phyloP scores from a whole-genome alignment of 2,888 invertebrate species.

The Diarsia brunnea region DNA sequence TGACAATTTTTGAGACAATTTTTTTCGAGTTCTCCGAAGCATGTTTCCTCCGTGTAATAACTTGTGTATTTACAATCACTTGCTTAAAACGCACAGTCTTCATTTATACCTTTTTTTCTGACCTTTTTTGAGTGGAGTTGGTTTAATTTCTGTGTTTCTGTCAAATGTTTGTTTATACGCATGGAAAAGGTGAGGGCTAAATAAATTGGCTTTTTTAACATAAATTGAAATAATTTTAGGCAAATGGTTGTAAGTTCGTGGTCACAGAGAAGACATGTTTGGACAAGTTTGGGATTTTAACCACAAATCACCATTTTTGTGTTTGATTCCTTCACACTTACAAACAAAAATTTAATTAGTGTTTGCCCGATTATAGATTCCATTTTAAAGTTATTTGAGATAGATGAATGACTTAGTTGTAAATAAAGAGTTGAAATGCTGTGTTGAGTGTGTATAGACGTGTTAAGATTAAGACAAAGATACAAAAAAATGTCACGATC shows the following conservation, averaged over 20 bases:
- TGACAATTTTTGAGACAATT: constrained; percentile 69
- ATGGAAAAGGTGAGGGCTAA: constrained; percentile 66
- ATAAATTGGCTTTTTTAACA: constrained; percentile 65
- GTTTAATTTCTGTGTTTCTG: constrained; percentile 73
- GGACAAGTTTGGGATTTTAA: constrained; percentile 52
- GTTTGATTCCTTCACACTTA: constrained; percentile 45
- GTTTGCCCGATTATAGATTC: constrained; percentile 27
- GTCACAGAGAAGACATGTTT: constrained; percentile 80
- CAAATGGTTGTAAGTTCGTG: constrained; percentile 73
- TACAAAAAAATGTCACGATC: constrained; percentile 18
- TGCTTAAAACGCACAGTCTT: constrained; percentile 77
- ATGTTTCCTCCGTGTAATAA: constrained; percentile 84
- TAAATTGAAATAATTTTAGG: constrained; percentile 52
- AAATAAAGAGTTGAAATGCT: constrained; percentile 35
- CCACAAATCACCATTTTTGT: constrained; percentile 44
- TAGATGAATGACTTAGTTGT: constrained; percentile 25
- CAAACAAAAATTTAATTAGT: constrained; percentile 25
- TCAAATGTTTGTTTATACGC: constrained; percentile 70
- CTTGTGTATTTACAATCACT: constrained; percentile 80
- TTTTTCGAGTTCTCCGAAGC: constrained; percentile 75
- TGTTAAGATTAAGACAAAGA: constrained; percentile 27
- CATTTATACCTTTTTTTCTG: constrained; percentile 57
- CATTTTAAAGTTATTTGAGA: constrained; percentile 7
- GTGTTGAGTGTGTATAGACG: constrained; percentile 32
- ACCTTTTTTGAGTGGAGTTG: constrained; percentile 72